Base-by-base conservation (phyloP, 1,140 invertebrate genomes). In the Batillaria attramentaria region DNA sequence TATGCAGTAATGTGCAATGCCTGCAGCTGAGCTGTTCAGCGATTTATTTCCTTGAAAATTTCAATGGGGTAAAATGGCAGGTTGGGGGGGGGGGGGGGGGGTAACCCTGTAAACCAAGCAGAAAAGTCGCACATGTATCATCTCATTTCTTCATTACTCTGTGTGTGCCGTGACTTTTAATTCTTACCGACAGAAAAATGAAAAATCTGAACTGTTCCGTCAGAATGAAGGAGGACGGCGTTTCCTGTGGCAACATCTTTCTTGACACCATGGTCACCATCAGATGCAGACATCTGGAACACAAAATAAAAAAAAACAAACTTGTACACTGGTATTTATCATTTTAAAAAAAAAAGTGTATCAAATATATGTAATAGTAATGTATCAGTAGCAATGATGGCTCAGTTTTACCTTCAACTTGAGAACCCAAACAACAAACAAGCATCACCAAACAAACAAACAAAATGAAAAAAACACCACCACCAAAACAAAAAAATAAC, bases 141-240 rank as follows among this genome's bases (percentile, higher is more conserved):
- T 54, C 50, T 54, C 3, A 54, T 20, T 20, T 20, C 50, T 3
- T 1, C 3, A 54, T 54, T n/a, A 3, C n/a, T 1, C 1, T 54
- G 1, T 3, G 1, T 54, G 18, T 54, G 50, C 3, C 3, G 3
- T 3, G 50, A n/a, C n/a, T n/a, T n/a, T n/a, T n/a, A n/a, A n/a
- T n/a, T n/a, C 73, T 75, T 65, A 41, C 73, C 42, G 18, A 42
- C 39, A 6, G 24, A 16, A 13, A 43, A 16, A 2, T 65, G 35
- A 65, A 75, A 75, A 3, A 39, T 37, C n/a, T 65, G 57, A 35
- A 75, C 37, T 3, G 37, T 42, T 1, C 73, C 73, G 42, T 75
- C 73, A 1, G 20, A 16, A 35, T 62, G 37, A 8, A 75, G 13
- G 39, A 62, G 24, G 31, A 75, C 33, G n/a, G 42, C 24, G 1